phyloP scores from a whole-genome alignment of 2,113 vertebrate genomes.

The Tor tambroides region DNA sequence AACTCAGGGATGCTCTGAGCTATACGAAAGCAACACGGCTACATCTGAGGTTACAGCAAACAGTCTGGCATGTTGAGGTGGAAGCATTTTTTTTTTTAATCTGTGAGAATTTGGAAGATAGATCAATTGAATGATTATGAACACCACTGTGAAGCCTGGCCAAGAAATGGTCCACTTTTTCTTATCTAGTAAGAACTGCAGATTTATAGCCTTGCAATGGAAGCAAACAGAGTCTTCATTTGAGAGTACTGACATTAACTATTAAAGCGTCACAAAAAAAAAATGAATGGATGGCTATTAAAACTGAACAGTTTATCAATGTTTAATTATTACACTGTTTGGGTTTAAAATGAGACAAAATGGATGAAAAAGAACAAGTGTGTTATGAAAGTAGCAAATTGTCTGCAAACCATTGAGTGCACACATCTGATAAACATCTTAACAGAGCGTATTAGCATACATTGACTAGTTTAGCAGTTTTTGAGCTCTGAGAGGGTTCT shows the following conservation, averaged over 20 bases:
- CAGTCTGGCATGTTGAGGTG: constrained; percentile 44
- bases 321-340: neutral
- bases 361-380: neutral
- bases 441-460: neutral
- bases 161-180: neutral
- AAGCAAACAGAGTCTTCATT: neutral
- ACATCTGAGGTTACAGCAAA: constrained; percentile 49
- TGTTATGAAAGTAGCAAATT: neutral
- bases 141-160: neutral
- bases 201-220: neutral
- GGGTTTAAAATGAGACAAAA: neutral
- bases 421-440: neutral
- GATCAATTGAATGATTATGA: constrained; percentile 61
- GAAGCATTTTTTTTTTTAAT: constrained; percentile 61
- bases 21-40: constrained; percentile 55
- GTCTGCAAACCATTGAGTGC: neutral
- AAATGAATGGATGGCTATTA: neutral
- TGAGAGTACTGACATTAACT: neutral
- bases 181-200: constrained; percentile 4
- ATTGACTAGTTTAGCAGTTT: neutral
- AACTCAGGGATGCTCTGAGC: constrained; percentile 65
- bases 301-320: neutral
- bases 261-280: neutral
- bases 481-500: neutral
- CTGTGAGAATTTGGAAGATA: constrained; percentile 47